Percentiles rank a stretch among this genome's conserved stretches.
Conservation (phyloP, 2,113 vertebrate species). For the Danio rerio region GRCz12tu NC_133188.1:39649501-39650000, state of each 20-base stretch:
- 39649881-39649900: constrained; percentile 96
- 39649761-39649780: constrained; percentile 92
- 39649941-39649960: constrained; percentile 57
- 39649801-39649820: constrained; percentile 92
- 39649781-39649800: constrained; percentile 98
- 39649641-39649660: background rate
- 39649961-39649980: constrained; percentile 65
- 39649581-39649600: background rate
- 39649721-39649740: constrained; percentile 81
- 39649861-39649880: constrained; percentile 94
- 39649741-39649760: constrained; percentile 95
- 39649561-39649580: background rate
- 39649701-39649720: constrained; percentile 70
- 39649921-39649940: constrained; percentile 58
- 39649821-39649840: constrained; percentile 93
- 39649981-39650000: constrained; percentile 62
- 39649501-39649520: no score
- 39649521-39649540: no score
- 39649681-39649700: constrained; percentile 62
- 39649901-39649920: constrained; percentile 85
- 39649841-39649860: constrained; percentile 91
- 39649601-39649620: background rate
- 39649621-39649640: background rate
- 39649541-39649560: no score
- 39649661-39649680: constrained; percentile 78